These are phyloP conservation scores for Pseudococcus viburni DNA, from an alignment of 2,888 invertebrate species.

Conservation along the genomic window DNA sequence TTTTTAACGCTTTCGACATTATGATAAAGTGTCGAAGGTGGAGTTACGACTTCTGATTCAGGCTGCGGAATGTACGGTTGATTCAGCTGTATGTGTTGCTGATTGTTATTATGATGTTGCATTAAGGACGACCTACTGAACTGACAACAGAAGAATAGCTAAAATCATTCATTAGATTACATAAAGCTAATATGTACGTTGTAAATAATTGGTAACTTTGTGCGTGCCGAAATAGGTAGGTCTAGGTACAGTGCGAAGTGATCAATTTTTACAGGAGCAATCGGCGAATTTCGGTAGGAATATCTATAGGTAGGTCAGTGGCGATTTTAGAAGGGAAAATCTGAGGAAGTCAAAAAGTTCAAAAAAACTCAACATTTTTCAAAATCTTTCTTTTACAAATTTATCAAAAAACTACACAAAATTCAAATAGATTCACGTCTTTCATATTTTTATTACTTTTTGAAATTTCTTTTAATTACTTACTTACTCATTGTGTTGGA, in stretches of 20 bases:
- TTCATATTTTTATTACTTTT: too few relatives aligned
- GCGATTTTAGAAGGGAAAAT: too few relatives aligned
- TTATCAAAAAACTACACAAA: too few relatives aligned
- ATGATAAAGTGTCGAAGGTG: constrained; percentile 21
- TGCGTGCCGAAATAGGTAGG: background rate
- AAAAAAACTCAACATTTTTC: too few relatives aligned
- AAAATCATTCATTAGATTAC: constrained; percentile 66
- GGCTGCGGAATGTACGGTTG: constrained; percentile 25
- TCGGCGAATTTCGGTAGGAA: background rate
- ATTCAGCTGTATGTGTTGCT: constrained; percentile 48
- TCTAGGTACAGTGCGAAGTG: background rate
- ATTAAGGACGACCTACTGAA: constrained; percentile 69
- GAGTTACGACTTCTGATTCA: constrained; percentile 13
- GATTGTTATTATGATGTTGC: constrained; percentile 67
- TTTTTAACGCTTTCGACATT: constrained; percentile 19
- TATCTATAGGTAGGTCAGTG: background rate
- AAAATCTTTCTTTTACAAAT: too few relatives aligned
- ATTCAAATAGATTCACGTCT: too few relatives aligned
- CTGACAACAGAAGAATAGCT: constrained; percentile 68
- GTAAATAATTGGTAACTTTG: background rate
- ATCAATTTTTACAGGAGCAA: background rate
- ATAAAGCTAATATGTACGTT: background rate
- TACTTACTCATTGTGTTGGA: too few relatives aligned
- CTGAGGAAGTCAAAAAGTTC: too few relatives aligned
- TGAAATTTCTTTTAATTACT: too few relatives aligned